phyloP scores from a whole-genome alignment of 53 echinoderm and acorn worm genomes.

The Crossaster papposus region DNA sequence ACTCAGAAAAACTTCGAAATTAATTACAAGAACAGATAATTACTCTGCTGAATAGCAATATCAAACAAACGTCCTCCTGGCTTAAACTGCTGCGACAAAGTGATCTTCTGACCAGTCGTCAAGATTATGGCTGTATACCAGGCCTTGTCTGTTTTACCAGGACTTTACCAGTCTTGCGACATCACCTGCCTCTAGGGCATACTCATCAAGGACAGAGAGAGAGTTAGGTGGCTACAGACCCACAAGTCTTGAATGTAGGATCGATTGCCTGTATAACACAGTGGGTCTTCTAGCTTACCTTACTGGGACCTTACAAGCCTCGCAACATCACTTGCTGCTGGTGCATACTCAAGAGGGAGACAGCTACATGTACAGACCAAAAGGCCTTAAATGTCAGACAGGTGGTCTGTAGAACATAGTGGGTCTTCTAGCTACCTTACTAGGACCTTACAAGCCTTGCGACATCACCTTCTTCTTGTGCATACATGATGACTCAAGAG shows the following conservation, averaged over 20 bases:
- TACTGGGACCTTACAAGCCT: not conserved
- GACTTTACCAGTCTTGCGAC: not conserved
- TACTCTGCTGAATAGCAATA: too few species aligned
- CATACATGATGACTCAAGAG: constrained; percentile 47
- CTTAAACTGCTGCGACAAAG: too few species aligned
- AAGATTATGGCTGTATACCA: too few species aligned
- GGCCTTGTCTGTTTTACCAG: too few species aligned
- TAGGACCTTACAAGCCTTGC: not conserved
- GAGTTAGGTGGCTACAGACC: not conserved
- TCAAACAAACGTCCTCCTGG: too few species aligned
- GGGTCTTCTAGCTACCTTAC: constrained; percentile 16
- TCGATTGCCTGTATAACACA: not conserved
- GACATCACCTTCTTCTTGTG: constrained; percentile 41
- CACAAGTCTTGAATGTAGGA: not conserved
- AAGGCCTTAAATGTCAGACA: not conserved
- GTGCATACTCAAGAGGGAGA: constrained; percentile 30
- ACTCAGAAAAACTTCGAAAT: too few species aligned
- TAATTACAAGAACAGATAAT: too few species aligned
- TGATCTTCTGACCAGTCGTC: too few species aligned
- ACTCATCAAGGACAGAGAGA: constrained; percentile 36
- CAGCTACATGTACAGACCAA: not conserved
- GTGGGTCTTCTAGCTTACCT: not conserved
- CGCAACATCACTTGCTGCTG: constrained; percentile 39
- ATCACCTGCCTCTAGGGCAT: constrained; percentile 48
- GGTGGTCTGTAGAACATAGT: not conserved